These are phyloP conservation scores for Lepidocyrtoides sp. DNA, from an alignment of 2,888 invertebrate genomes.

Conservation along the genomic window DNA sequence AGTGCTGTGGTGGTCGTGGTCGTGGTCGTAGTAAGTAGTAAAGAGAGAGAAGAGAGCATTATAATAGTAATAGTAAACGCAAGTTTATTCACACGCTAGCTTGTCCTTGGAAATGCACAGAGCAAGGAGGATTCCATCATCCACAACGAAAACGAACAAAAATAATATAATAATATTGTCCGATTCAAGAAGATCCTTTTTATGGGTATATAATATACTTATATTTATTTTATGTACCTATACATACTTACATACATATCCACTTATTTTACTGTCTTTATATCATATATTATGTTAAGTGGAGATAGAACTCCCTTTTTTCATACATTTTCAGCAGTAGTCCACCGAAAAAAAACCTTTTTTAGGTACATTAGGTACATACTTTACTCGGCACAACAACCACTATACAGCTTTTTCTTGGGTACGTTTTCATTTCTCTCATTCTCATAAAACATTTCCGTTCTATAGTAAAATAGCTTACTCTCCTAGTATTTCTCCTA, in stretches of 20 bases:
- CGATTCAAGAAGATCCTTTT: constrained; percentile 57
- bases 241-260: not conserved
- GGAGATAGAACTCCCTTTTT: constrained; percentile 65
- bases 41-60: constrained; percentile 8
- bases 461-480: constrained; percentile 11
- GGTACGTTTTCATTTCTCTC: constrained; percentile 51
- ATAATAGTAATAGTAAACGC: constrained; percentile 66
- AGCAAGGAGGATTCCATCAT: constrained; percentile 76
- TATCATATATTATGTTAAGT: constrained; percentile 29
- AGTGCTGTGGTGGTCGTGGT: constrained; percentile 18
- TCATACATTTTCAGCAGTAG: constrained; percentile 64
- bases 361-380: constrained; percentile 4
- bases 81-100: constrained; percentile 81
- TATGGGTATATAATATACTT: constrained; percentile 52
- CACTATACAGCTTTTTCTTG: not conserved
- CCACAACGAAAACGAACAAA: constrained; percentile 73
- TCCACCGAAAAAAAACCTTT: constrained; percentile 15
- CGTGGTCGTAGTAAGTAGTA: constrained; percentile 35
- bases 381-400: not conserved
- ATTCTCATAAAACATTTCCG: constrained; percentile 61
- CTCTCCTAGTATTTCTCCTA: not conserved
- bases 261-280: constrained; percentile 44
- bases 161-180: constrained; percentile 35
- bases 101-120: constrained; percentile 80
- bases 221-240: not conserved